phyloP scores from a whole-genome alignment of 2,888 invertebrate genomes.

The Seladonia tumulorum region DNA sequence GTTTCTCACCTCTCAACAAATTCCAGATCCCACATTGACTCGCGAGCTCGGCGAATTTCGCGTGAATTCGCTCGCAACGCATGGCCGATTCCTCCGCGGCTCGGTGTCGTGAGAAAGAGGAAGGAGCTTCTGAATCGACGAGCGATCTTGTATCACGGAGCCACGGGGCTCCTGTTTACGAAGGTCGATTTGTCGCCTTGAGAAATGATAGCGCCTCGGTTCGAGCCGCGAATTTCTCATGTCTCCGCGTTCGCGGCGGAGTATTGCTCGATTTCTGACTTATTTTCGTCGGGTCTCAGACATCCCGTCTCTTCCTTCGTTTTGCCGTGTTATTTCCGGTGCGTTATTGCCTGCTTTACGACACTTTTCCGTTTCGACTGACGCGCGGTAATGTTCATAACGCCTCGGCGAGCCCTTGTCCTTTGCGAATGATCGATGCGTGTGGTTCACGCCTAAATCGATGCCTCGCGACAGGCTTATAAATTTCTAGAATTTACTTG shows the following conservation, averaged over 20 bases:
- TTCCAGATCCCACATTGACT: conserved; percentile 14
- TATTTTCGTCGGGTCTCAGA: not conserved
- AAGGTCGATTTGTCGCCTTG: conserved; percentile 21
- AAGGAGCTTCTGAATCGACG: not conserved
- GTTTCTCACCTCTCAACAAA: conserved; percentile 30
- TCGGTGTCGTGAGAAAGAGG: not conserved
- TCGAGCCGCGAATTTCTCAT: conserved; percentile 1
- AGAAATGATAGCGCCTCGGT: not conserved
- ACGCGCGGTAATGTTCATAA: not conserved
- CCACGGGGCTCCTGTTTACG: not conserved
- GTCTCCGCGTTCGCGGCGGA: not conserved
- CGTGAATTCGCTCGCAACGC: conserved; percentile 24
- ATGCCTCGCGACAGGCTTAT: too few species aligned
- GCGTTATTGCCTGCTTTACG: conserved; percentile 21
- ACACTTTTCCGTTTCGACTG: conserved; percentile 1
- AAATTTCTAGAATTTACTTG: not conserved
- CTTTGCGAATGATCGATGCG: not conserved
- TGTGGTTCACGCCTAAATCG: too few species aligned
- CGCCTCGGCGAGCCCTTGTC: not conserved
- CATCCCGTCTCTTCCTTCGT: not conserved
- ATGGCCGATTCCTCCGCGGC: not conserved
- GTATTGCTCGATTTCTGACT: conserved; percentile 12
- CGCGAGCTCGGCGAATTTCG: not conserved
- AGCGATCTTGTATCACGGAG: conserved; percentile 13
- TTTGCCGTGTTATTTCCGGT: not conserved